Evolutionary conservation across 2,797 vertebrate genomes (phyloP).

Genomic region (Lophotriccus pileatus): DNA sequence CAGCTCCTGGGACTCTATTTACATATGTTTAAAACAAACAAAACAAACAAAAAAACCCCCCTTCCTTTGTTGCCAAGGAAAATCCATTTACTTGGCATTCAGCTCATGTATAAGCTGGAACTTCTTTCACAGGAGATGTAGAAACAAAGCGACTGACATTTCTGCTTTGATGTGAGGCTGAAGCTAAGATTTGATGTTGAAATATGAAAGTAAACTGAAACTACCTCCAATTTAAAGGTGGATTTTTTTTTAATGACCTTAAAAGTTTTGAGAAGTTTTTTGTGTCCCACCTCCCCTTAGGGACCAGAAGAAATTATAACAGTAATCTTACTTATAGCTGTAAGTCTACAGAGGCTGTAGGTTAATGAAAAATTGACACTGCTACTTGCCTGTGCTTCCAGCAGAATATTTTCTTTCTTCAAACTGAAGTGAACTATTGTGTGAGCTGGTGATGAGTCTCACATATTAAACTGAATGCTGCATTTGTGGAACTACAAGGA

Average conservation of each 20-base stretch:
- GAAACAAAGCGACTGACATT: conserved; percentile 64
- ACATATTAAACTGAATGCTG: conserved; percentile 42
- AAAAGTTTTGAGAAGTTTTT: conserved; percentile 65
- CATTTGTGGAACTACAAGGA: not conserved
- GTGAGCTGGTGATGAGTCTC: conserved; percentile 37
- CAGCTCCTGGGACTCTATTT: conserved; percentile 42
- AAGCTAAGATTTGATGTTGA: conserved; percentile 65
- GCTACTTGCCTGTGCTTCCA: conserved; percentile 48
- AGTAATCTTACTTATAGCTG: conserved; percentile 67
- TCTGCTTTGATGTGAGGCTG: conserved; percentile 54
- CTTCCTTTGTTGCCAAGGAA: conserved; percentile 45
- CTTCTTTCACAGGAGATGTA: conserved; percentile 6
- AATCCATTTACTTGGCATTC: conserved; percentile 53
- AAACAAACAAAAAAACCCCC: not conserved
- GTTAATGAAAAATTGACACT: conserved; percentile 74
- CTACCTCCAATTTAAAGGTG: conserved; percentile 59
- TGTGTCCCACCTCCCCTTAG: not conserved
- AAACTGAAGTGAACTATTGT: conserved; percentile 43
- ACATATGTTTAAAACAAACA: conserved; percentile 54
- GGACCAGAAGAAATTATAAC: conserved; percentile 71
- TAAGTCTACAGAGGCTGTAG: conserved; percentile 52
- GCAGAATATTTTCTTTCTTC: conserved; percentile 30
- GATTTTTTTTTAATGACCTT: conserved; percentile 67
- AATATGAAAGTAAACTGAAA: conserved; percentile 71
- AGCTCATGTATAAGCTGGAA: not conserved